phyloP scores from a whole-genome alignment of 2,113 vertebrate species.

The Corapipo altera region DNA sequence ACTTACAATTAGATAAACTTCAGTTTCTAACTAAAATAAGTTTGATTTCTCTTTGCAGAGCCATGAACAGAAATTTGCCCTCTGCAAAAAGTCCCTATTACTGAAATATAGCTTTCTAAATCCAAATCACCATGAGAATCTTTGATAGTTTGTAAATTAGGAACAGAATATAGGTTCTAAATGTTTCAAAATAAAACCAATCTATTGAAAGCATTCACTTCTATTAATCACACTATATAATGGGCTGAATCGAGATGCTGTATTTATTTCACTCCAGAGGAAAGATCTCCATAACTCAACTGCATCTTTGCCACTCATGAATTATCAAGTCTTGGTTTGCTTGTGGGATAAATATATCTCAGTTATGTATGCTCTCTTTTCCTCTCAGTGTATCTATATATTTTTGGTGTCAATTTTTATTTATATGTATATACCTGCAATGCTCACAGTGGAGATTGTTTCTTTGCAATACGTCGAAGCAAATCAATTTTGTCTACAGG shows the following conservation, averaged over 20 bases:
- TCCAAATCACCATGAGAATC: background rate
- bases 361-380: conserved; percentile 68
- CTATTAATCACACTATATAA: conserved; percentile 55
- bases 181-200: background rate
- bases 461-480: conserved; percentile 62
- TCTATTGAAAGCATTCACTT: conserved; percentile 42
- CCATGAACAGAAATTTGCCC: background rate
- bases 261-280: conserved; percentile 73
- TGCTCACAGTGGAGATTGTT: conserved; percentile 65
- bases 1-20: background rate
- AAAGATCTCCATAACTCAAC: conserved; percentile 67
- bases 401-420: conserved; percentile 70
- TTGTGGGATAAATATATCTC: conserved; percentile 76
- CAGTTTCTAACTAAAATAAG: background rate
- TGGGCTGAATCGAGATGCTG: conserved; percentile 40
- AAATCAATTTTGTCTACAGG: conserved; percentile 66
- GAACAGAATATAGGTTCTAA: background rate
- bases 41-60: background rate
- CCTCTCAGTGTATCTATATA: conserved; percentile 61
- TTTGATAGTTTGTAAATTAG: background rate
- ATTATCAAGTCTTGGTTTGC: conserved; percentile 68
- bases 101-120: background rate
- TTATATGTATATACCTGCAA: conserved; percentile 70
- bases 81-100: background rate
- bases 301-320: conserved; percentile 71